These are phyloP conservation scores for Erebia aethiops DNA, from an alignment of 2,888 invertebrate species.

Conservation along the genomic window DNA sequence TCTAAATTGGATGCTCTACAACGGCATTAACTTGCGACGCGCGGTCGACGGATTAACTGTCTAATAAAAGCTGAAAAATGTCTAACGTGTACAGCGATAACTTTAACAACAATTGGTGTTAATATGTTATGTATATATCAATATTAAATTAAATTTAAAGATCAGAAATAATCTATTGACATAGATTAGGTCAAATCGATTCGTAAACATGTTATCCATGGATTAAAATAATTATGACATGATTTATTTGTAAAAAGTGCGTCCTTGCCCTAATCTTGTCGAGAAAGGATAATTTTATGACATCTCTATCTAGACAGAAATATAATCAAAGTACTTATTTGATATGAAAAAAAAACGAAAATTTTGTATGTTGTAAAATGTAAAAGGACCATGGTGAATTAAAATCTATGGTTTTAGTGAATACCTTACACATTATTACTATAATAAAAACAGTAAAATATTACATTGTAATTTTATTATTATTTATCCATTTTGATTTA, in stretches of 20 bases:
- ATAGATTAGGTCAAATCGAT: too few relatives aligned
- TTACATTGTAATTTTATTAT: constrained; percentile 7
- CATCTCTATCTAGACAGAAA: neutral
- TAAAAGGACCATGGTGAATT: constrained; percentile 44
- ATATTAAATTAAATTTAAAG: too few relatives aligned
- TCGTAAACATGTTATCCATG: too few relatives aligned
- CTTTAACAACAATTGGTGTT: too few relatives aligned
- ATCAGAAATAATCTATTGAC: too few relatives aligned
- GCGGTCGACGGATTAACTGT: too few relatives aligned
- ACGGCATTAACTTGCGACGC: too few relatives aligned
- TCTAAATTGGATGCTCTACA: too few relatives aligned
- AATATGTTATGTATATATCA: too few relatives aligned
- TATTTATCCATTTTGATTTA: neutral
- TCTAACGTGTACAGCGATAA: too few relatives aligned
- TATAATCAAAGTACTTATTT: neutral
- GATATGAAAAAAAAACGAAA: constrained; percentile 23
- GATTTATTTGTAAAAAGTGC: neutral
- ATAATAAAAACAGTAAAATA: constrained; percentile 35
- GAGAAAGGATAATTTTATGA: neutral
- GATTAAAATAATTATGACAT: neutral
- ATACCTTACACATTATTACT: constrained; percentile 27
- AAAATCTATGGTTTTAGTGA: constrained; percentile 29
- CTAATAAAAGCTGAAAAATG: too few relatives aligned
- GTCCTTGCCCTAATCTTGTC: neutral
- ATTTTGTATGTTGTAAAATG: constrained; percentile 39